Evolutionary conservation across 2,113 vertebrate genomes (phyloP), one percentile per base, ranked within the genome.

Genomic region (Silurus glanis): DNA sequence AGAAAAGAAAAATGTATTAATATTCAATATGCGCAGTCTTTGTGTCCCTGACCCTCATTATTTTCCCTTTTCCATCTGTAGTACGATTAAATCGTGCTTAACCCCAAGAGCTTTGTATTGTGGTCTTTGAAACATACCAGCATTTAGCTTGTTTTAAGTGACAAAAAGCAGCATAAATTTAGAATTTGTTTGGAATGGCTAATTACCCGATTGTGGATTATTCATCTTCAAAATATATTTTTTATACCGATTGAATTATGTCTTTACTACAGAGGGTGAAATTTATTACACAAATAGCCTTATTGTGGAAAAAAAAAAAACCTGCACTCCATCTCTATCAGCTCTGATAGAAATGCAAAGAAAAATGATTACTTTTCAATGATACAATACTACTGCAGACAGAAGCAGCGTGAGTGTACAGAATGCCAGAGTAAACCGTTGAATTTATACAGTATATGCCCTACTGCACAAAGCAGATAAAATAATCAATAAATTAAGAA

Each of bases 361-460:
- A 62, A 75, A 56, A 69, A 85, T 67, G n/a, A 61, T n/a, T 66
- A 17, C 51, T 82, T 74, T 19, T 53, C 28, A 62, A 82, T 82
- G 37, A 82, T 81, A n/a, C n/a, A 64, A 82, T 82, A 82, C n/a
- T 28, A 49, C 14, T 28, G 21, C 17, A 17, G 56, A 21, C 71
- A 13, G 19, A 61, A 66, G 17, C 14, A 71, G 49, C 49, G 6
- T 49, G 75, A 71, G 75, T n/a, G n/a, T 5, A 28, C 12, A 67
- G 25, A 66, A 2, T 37, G 37, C 37, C 37, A 37, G 37, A 37
- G 37, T 37, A 37, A 37, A 37, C 37, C 37, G 2, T 37, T 37
- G 37, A 37, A 37, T 37, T 61, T 17, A 61, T 19, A 19, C 59
- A 4, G 19, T 17, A 17, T 71, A 71, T 45, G 67, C 67, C 5